Conservation (phyloP, 2,113 vertebrate species). For the Pipa parva region DNA sequence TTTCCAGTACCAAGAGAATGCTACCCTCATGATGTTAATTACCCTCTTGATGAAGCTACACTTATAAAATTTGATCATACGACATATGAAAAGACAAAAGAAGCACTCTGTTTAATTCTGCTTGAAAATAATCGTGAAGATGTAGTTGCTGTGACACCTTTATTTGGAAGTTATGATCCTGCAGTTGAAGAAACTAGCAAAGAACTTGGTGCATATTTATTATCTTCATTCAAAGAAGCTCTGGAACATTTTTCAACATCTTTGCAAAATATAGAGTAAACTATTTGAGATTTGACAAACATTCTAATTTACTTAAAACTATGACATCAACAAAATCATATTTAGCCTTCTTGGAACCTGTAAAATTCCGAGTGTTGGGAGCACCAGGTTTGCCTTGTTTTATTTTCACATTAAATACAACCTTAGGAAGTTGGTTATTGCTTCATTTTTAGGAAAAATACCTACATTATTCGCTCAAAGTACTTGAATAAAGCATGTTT, state of each 20-base stretch:
- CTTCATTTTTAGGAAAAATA: too few species aligned
- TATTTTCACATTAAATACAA: too few species aligned
- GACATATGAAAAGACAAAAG: slow-evolving; percentile 66
- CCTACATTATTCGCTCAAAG: too few species aligned
- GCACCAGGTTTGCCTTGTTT: too few species aligned
- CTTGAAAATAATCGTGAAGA: slow-evolving; percentile 64
- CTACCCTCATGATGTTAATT: slow-evolving; percentile 70
- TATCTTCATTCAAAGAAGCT: slow-evolving; percentile 77
- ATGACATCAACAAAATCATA: too few species aligned
- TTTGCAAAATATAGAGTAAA: slow-evolving; percentile 56
- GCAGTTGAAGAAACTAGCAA: slow-evolving; percentile 84
- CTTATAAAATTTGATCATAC: slow-evolving; percentile 69
- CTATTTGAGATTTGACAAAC: too few species aligned
- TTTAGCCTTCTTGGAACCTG: too few species aligned
- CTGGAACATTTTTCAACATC: slow-evolving; percentile 74
- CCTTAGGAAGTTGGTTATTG: too few species aligned
- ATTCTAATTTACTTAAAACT: too few species aligned
- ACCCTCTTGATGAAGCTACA: slow-evolving; percentile 75
- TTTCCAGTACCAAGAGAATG: slow-evolving; percentile 87
- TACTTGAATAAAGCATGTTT: too few species aligned
- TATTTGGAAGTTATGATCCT: slow-evolving; percentile 82
- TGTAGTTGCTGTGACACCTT: slow-evolving; percentile 73
- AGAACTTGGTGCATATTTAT: slow-evolving; percentile 78
- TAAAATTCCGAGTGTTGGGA: too few species aligned
- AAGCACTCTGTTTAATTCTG: slow-evolving; percentile 70